Conservation (phyloP, 2,888 invertebrate species). For the Pelosia muscerda region DNA sequence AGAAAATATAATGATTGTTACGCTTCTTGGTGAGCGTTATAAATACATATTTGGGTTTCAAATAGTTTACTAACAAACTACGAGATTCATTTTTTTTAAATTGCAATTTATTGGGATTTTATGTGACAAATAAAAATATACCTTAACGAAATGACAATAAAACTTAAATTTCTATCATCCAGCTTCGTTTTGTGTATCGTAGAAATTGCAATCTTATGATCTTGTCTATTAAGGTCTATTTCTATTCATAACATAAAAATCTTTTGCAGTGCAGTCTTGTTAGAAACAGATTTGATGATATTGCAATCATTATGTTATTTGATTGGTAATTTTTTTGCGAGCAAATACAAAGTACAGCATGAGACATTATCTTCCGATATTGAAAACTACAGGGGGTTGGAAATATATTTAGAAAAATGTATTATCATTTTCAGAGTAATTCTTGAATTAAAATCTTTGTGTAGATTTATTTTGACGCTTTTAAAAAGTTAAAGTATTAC, state of each 20-base stretch:
- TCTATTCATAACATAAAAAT: neutral
- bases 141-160: neutral
- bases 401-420: neutral
- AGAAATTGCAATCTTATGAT: neutral
- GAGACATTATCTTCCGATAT: neutral
- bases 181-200: neutral
- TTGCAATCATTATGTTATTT: neutral
- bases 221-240: neutral
- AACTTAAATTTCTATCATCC: neutral
- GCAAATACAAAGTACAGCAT: conserved; percentile 1
- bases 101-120: neutral
- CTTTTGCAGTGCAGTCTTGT: neutral
- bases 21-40: neutral
- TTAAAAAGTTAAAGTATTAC: neutral
- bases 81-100: neutral
- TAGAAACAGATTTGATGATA: neutral
- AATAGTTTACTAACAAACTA: neutral
- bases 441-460: neutral
- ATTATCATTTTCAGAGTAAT: neutral
- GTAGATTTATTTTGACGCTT: neutral
- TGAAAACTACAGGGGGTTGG: neutral
- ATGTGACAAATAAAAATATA: neutral
- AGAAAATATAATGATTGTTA: conserved; percentile 4
- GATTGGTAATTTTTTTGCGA: neutral
- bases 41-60: neutral